Evolutionary conservation across 2,888 invertebrate species (phyloP).

Genomic region (Lasioglossum leucozonium): DNA sequence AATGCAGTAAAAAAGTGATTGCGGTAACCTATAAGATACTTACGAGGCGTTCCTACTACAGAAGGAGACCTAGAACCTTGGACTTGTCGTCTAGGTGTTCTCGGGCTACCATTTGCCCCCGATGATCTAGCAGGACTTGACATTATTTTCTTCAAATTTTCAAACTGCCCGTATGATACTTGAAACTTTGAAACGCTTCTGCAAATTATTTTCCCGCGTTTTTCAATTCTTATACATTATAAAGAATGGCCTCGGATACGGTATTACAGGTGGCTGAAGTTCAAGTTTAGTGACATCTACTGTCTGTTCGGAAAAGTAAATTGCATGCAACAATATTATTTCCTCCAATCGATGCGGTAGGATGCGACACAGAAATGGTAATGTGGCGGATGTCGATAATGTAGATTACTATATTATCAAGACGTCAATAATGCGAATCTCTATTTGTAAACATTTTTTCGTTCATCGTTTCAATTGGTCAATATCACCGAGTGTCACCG

Average conservation of each 20-base stretch:
- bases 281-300: not conserved
- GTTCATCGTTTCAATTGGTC: no score
- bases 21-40: conserved; percentile 28
- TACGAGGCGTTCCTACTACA: conserved; percentile 40
- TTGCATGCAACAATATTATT: no score
- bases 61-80: conserved; percentile 36
- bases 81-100: conserved; percentile 45
- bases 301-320: not conserved
- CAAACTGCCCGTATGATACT: no score
- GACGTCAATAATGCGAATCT: no score
- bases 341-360: no score
- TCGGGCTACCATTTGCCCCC: conserved; percentile 69
- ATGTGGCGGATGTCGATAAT: no score
- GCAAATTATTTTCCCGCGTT: conserved; percentile 43
- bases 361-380: no score
- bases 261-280: not conserved
- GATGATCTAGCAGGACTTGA: conserved; percentile 80
- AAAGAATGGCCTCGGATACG: not conserved
- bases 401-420: no score
- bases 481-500: no score
- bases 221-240: not conserved
- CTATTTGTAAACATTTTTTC: no score
- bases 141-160: conserved; percentile 66
- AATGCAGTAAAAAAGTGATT: not conserved
- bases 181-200: not conserved